These are phyloP conservation scores for Pipistrellus pygmaeus DNA, from an alignment of 2,797 vertebrate species.

Conservation along the genomic window DNA sequence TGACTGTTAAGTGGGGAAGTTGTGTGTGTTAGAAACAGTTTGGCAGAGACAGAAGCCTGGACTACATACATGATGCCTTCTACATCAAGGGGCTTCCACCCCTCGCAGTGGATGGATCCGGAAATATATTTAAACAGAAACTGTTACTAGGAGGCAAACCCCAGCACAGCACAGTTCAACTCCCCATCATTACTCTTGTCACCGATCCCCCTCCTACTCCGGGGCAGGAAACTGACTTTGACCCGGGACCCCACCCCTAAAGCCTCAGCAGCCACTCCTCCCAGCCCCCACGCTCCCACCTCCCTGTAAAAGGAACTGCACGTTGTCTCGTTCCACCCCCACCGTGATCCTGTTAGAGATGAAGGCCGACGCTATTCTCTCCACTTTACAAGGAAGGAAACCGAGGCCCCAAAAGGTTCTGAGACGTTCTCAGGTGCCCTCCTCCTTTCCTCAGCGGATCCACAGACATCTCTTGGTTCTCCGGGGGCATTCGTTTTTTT, in stretches of 20 bases:
- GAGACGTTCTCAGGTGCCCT: background rate
- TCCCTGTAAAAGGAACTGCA: background rate
- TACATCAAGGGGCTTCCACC: background rate
- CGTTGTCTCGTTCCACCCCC: background rate
- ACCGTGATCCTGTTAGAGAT: background rate
- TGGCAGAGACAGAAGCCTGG: background rate
- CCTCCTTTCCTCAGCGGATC: background rate
- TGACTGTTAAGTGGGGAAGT: background rate
- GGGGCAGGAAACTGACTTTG: background rate
- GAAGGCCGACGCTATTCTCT: background rate
- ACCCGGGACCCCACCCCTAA: background rate
- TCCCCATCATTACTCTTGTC: background rate
- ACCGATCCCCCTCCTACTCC: background rate
- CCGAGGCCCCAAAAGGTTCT: background rate
- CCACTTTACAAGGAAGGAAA: slow-evolving; percentile 14
- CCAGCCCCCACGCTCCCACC: background rate
- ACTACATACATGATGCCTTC: background rate
- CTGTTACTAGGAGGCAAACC: slow-evolving; percentile 47
- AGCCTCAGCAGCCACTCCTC: background rate
- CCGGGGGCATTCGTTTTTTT: background rate
- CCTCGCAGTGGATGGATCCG: background rate
- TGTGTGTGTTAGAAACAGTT: background rate
- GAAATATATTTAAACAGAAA: background rate
- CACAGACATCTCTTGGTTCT: background rate
- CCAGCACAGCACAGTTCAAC: background rate